Conservation (phyloP, 2,797 vertebrate genomes). For the Malacoctenus gilli region DNA sequence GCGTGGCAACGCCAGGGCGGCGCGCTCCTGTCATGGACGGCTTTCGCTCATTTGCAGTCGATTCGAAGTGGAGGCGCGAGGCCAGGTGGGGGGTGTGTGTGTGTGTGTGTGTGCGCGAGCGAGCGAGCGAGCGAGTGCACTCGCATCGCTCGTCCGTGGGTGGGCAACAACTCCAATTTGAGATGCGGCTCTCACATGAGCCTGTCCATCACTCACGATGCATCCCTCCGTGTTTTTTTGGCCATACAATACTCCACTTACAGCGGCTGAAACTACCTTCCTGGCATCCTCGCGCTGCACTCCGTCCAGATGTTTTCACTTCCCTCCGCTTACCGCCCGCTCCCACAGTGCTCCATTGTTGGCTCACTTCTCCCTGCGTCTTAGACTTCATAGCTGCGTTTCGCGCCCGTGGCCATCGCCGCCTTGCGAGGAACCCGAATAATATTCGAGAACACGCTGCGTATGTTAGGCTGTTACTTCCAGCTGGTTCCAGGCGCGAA, state of each 20-base stretch:
- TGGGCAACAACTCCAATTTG: conserved; percentile 56
- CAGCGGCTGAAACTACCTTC: conserved; percentile 6
- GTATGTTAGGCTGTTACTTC: too few species aligned
- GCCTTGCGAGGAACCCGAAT: too few species aligned
- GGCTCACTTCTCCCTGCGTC: neutral
- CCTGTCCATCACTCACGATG: conserved; percentile 19
- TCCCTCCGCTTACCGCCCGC: neutral
- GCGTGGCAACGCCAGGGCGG: conserved; percentile 25
- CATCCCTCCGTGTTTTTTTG: conserved; percentile 7
- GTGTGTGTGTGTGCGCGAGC: conserved; percentile 2
- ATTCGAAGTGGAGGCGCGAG: conserved; percentile 39
- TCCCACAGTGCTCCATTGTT: neutral
- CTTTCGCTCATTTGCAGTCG: conserved; percentile 47
- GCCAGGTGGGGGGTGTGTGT: conserved; percentile 8
- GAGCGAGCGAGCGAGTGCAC: conserved; percentile 2
- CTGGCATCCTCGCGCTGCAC: neutral
- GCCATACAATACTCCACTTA: conserved; percentile 12
- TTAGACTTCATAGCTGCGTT: too few species aligned
- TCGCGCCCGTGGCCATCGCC: too few species aligned
- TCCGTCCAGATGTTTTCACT: conserved; percentile 17
- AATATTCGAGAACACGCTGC: too few species aligned
- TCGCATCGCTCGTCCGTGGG: conserved; percentile 28
- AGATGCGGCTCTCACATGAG: conserved; percentile 25
- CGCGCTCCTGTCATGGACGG: conserved; percentile 47
- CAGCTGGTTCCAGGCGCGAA: too few species aligned